Evolutionary conservation across 2,797 vertebrate genomes (phyloP), one percentile per base, ranked within the genome.

Genomic region (Darevskia mixta): DNA sequence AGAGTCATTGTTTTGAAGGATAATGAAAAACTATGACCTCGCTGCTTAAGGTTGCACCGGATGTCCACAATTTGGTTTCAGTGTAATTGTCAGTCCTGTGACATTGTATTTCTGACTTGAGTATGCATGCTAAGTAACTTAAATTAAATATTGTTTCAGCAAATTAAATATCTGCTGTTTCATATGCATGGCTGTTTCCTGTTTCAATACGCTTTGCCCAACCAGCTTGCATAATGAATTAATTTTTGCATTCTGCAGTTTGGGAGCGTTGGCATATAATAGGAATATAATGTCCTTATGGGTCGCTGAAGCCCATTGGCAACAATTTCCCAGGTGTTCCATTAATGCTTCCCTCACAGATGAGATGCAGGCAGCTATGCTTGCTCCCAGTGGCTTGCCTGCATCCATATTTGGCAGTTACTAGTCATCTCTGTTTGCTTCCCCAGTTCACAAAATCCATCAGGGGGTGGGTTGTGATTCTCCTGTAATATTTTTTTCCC

Each of bases 131-230:
- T 79, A 92, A 89, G 49, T 94, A 87, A 89, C 90, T 91, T 86
- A 86, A 43, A 81, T 88, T 89, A 88, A 88, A 90, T 93, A 75
- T 89, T 88, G 85, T 89, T 84, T 91, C 82, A 87, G 87, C 80
- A 88, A 91, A 91, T 94, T 95, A 91, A 94, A 93, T 78, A 72
- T 81, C 69, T 87, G 82, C 73, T 91, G 38, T 91, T 91, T 89
- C 78, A 90, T 79, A 85, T 45, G 82, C 87, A 80, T 82, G 79
- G 78, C 82, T 91, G 43, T 91, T 91, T 88, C 82, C 89, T 87
- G 86, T 87, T 90, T 91, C 82, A 86, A 32, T 88, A 75, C 0
- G 1, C 80, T 90, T 82, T 93, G 35, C 2, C 0, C 66, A 86
- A 83, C 83, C 89, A 86, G 87, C 73, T 90, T 94, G 80, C 86